Evolutionary conservation across 2,888 invertebrate genomes (phyloP).

Genomic region (Noctua comes): DNA sequence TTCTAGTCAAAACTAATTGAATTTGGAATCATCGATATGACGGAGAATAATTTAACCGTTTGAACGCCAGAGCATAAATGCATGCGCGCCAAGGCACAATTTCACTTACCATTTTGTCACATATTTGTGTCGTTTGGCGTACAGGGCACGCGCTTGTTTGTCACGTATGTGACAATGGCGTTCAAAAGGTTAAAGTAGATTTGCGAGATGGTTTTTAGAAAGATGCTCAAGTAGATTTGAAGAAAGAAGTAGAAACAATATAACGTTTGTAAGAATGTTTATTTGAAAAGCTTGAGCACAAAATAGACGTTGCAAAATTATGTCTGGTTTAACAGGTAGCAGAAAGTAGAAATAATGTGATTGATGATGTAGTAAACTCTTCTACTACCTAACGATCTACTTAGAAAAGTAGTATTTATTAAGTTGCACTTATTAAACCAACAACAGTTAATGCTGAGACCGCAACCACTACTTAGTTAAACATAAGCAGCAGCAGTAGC

Average conservation of each 20-base stretch:
- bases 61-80: no score
- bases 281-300: neutral
- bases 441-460: neutral
- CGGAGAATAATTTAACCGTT: neutral
- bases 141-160: no score
- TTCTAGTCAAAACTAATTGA: neutral
- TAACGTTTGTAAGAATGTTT: neutral
- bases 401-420: neutral
- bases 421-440: neutral
- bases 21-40: neutral
- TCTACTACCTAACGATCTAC: neutral
- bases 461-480: neutral
- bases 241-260: no score
- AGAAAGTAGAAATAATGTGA: neutral
- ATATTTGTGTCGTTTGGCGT: no score
- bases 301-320: neutral
- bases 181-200: no score
- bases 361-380: neutral
- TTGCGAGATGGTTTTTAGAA: neutral
- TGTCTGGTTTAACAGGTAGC: neutral
- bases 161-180: no score
- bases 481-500: no score
- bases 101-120: no score
- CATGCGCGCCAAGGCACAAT: no score
- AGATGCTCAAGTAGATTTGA: neutral